A percentile compares a stretch with the other conserved stretches of the same genome.
Conservation (phyloP, 1,140 invertebrate genomes). For the Caenorhabditis brenneri region DNA sequence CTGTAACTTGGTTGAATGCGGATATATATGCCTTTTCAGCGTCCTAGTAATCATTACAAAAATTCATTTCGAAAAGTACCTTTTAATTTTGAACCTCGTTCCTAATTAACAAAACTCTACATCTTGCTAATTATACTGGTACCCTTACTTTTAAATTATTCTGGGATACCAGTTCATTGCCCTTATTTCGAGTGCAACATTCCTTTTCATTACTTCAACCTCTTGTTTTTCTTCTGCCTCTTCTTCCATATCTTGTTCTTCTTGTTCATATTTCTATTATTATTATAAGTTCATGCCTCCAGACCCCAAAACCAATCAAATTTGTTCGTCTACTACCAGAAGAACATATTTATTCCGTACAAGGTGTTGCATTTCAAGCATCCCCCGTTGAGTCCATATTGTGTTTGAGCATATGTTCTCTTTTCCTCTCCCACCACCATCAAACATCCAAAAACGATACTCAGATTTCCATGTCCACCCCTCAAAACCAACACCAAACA, state of each 20-base stretch:
- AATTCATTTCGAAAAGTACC: too few species aligned
- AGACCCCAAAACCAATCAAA: conserved; percentile 14
- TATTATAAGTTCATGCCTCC: conserved; percentile 8
- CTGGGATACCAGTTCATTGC: background rate
- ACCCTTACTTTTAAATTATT: too few species aligned
- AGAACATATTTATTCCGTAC: conserved; percentile 20
- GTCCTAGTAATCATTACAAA: too few species aligned
- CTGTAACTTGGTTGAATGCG: too few species aligned
- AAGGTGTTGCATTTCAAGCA: conserved; percentile 42
- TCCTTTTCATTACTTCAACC: background rate
- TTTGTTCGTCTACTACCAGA: background rate
- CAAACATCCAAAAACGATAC: background rate
- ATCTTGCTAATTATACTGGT: too few species aligned
- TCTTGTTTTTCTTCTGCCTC: background rate
- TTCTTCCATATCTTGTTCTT: too few species aligned
- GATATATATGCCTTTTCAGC: too few species aligned
- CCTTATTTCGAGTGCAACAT: background rate
- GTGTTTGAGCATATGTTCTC: conserved; percentile 2
- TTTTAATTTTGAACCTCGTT: too few species aligned
- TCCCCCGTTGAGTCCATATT: conserved; percentile 13
- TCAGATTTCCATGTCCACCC: conserved; percentile 36
- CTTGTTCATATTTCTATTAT: background rate
- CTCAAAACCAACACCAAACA: conserved; percentile 12
- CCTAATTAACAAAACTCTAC: too few species aligned
- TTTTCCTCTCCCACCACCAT: background rate